A percentile compares a stretch with the other conserved stretches of the same genome.
Evolutionary conservation across 1,140 invertebrate species (phyloP).

Genomic region (Bombus haemorrhoidalis): DNA sequence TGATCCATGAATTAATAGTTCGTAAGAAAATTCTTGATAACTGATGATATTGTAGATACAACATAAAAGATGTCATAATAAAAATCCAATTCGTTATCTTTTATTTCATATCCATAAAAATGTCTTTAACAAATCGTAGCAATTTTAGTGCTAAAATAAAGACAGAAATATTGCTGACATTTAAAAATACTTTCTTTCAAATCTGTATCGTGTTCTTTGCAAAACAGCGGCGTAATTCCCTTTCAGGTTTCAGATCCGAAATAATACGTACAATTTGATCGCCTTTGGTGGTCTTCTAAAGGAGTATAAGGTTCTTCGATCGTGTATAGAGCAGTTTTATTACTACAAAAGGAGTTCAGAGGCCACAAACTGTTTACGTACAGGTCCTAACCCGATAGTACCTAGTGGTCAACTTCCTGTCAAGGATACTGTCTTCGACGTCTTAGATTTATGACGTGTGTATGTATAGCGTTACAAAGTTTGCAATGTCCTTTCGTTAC

Average conservation of each 20-base stretch:
- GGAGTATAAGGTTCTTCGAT: not conserved
- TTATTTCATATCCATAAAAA: not conserved
- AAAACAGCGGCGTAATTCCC: not conserved
- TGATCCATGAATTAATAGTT: not conserved
- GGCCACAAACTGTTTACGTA: constrained; percentile 8
- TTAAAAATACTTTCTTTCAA: not conserved
- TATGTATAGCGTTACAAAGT: not conserved
- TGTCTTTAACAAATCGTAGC: not conserved
- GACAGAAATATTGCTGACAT: not conserved
- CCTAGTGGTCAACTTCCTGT: constrained; percentile 4
- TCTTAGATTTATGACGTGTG: not conserved
- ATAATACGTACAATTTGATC: not conserved
- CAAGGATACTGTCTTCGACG: constrained; percentile 3
- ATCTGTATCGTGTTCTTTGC: not conserved
- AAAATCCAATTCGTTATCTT: not conserved
- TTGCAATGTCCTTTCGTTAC: not conserved
- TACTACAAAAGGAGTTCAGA: constrained; percentile 5
- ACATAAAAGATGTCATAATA: not conserved
- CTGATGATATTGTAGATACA: not conserved
- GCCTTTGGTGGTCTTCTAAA: not conserved
- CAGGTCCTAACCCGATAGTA: not conserved
- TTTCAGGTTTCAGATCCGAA: too few relatives aligned
- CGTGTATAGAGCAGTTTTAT: constrained; percentile 8
- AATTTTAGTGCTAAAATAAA: not conserved
- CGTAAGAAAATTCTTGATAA: not conserved